Base-by-base conservation (phyloP, 2,113 vertebrate species). In the Lampris megalopsis region DNA sequence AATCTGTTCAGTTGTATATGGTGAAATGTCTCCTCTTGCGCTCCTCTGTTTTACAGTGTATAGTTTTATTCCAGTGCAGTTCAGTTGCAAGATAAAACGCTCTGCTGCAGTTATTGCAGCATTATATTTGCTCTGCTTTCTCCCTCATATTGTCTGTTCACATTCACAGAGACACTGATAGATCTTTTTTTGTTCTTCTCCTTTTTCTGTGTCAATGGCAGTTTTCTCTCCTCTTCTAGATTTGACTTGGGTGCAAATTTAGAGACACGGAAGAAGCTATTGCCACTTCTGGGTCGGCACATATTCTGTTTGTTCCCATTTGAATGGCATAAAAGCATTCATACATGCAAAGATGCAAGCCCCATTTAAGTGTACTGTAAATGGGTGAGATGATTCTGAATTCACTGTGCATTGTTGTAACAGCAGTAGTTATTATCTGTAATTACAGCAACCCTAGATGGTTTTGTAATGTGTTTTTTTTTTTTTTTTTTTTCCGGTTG, bases 281-380 rank as follows among this genome's bases (percentile, higher is more conserved):
- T 68, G 64, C 75, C 36, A 71, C 49, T 5, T 24, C 11, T 45
- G 13, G 65, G 13, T 41, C 69, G n/a, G 41, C 9, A 53, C 36
- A 38, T 42, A 9, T 64, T 52, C 11, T 52, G 8, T 52, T 9
- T 9, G 52, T 56, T 13, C 41, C 38, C 24, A 3, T 71, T 71
- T 45, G 5, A 53, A 68, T 40, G 60, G 24, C 24, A 24, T 24
- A 60, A 41, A 56, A 76, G 56, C 53, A 36, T 56, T 73, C 41
- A 6, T 24, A 68, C 40, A 50, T 1, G 1, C 37, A 11, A 60
- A 24, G 24, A 24, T 24, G 24, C 24, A 24, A 47, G 58, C 49
- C 58, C 73, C 48, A 58, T 77, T 74, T 84, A 68, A 74, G 49
- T 52, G 43, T 9, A 9, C 3, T 3, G 3, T 52, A 62, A 63